Evolutionary conservation across 2,888 invertebrate species (phyloP).

Genomic region (Rosalia funebris): DNA sequence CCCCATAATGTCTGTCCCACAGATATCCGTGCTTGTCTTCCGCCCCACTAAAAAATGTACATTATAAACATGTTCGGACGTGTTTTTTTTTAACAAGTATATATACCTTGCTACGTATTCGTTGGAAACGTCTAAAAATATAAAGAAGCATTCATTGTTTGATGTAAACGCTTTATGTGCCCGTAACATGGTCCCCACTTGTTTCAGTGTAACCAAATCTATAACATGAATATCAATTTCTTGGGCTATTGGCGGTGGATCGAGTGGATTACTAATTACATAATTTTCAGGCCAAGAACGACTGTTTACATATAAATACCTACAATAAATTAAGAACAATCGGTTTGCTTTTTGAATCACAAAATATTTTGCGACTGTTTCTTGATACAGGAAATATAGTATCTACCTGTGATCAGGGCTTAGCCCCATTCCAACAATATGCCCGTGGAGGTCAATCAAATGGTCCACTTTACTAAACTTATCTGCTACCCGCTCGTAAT

Average conservation of each 20-base stretch:
- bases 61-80: no score
- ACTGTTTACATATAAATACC: conserved; percentile 84
- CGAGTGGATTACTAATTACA: conserved; percentile 77
- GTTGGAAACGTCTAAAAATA: conserved; percentile 84
- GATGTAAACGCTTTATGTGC: conserved; percentile 86
- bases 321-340: no score
- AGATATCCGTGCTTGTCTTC: conserved; percentile 85
- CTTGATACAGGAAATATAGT: neutral
- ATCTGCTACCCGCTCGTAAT: conserved; percentile 75
- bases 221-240: conserved; percentile 90
- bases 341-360: neutral
- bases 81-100: no score
- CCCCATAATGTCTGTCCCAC: conserved; percentile 87
- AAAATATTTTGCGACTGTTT: neutral
- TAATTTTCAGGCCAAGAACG: conserved; percentile 85
- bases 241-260: conserved; percentile 86
- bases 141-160: conserved; percentile 87
- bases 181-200: conserved; percentile 80
- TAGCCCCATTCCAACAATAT: conserved; percentile 87
- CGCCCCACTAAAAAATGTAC: conserved; percentile 74
- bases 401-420: conserved; percentile 80
- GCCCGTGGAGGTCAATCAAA: conserved; percentile 84
- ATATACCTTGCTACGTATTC: conserved; percentile 83
- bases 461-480: conserved; percentile 81
- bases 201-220: conserved; percentile 78